A percentile compares a stretch with the other conserved stretches of the same genome.
These are phyloP conservation scores for Catocala sponsa DNA, from an alignment of 2,888 invertebrate genomes.

Conservation along the genomic window DNA sequence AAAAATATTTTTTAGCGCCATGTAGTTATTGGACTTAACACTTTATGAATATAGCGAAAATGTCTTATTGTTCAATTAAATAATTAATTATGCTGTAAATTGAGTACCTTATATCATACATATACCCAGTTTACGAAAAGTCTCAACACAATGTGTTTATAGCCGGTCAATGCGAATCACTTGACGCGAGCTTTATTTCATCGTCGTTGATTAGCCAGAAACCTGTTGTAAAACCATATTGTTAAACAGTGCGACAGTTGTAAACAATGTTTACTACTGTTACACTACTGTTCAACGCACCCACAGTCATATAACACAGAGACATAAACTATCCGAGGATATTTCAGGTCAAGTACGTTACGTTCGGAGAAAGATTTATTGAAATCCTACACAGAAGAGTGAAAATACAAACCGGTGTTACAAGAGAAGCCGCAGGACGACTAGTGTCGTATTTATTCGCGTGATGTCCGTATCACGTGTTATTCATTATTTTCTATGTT, in stretches of 20 bases:
- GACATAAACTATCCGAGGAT: conserved; percentile 27
- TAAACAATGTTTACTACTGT: conserved; percentile 12
- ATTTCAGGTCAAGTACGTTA: conserved; percentile 32
- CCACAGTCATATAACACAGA: conserved; percentile 21
- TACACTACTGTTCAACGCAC: conserved; percentile 23
- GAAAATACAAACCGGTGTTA: conserved; percentile 23
- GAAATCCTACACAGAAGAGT: conserved; percentile 21
- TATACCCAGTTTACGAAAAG: no score
- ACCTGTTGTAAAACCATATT: conserved; percentile 21
- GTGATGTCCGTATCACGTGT: conserved; percentile 35
- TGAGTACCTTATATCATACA: no score
- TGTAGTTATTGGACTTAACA: no score
- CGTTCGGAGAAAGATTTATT: conserved; percentile 36
- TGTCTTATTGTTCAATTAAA: no score
- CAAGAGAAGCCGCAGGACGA: background rate
- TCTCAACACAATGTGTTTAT: no score
- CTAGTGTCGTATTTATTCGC: conserved; percentile 18
- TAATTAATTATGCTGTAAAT: no score
- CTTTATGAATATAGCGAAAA: no score
- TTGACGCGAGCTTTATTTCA: no score
- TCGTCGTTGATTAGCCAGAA: background rate
- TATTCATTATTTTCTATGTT: conserved; percentile 35
- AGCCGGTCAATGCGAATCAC: no score
- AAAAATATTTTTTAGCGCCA: no score
- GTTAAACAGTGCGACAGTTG: conserved; percentile 12